These are phyloP conservation scores for Cyrtonyx montezumae DNA, from an alignment of 2,113 vertebrate genomes.

Conservation along the genomic window DNA sequence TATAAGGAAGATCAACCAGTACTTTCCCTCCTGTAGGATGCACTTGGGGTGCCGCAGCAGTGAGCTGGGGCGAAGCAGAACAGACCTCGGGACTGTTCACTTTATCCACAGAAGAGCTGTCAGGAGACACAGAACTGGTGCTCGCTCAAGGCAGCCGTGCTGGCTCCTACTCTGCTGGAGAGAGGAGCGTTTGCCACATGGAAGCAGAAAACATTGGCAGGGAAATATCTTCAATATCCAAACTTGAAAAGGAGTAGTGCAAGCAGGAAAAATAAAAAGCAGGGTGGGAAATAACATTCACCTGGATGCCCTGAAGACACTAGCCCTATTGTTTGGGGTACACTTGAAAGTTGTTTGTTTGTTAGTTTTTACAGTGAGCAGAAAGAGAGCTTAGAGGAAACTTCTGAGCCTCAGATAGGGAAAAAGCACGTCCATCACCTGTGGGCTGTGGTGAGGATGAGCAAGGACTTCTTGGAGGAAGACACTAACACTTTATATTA, in stretches of 20 bases:
- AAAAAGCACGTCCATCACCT: rapidly evolving
- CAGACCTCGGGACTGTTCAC: slow-evolving; percentile 45
- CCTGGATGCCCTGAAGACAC: not conserved
- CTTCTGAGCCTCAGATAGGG: not conserved
- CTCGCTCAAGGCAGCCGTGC: not conserved
- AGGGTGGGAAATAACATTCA: not conserved
- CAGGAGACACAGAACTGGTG: slow-evolving; percentile 43
- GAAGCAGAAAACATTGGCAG: slow-evolving; percentile 61
- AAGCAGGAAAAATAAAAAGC: not conserved
- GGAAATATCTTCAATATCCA: slow-evolving; percentile 44
- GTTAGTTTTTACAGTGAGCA: not conserved
- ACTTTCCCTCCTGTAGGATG: not conserved
- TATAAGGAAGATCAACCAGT: not conserved
- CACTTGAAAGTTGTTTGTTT: not conserved
- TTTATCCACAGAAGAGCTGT: slow-evolving; percentile 6
- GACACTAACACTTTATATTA: rapidly evolving
- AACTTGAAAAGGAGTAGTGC: slow-evolving; percentile 10
- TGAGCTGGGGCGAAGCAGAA: not conserved
- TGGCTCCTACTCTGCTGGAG: slow-evolving; percentile 60
- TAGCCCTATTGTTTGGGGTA: not conserved
- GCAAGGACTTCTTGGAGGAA: not conserved
- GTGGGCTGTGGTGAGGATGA: not conserved
- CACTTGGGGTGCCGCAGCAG: not conserved
- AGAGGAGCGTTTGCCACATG: slow-evolving; percentile 47
- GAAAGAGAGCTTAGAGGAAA: not conserved